phyloP scores from a whole-genome alignment of 1,140 invertebrate species.

The Tetraneura akinire region DNA sequence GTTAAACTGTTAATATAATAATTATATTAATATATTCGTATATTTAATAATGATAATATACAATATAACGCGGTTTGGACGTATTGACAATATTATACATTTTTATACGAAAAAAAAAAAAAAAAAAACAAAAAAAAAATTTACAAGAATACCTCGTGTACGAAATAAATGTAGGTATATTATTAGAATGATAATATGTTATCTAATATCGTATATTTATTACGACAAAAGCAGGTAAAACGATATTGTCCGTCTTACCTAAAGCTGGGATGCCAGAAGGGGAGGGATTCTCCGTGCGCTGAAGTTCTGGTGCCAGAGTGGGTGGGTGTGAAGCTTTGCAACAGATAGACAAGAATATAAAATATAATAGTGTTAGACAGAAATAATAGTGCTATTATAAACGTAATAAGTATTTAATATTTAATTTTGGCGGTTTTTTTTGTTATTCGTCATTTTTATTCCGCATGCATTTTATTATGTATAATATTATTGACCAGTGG shows the following conservation, averaged over 20 bases:
- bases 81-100: too few species aligned
- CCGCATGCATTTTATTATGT: too few species aligned
- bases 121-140: too few species aligned
- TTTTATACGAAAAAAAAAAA: too few species aligned
- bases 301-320: conserved; percentile 51
- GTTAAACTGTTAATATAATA: too few species aligned
- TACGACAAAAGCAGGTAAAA: conserved; percentile 40
- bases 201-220: conserved; percentile 19
- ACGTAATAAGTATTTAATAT: conserved; percentile 17
- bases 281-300: conserved; percentile 47
- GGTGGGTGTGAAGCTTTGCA: conserved; percentile 51
- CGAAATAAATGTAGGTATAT: too few species aligned
- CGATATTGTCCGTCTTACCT: conserved; percentile 48
- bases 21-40: too few species aligned
- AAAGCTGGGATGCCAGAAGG: conserved; percentile 50
- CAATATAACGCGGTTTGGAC: too few species aligned
- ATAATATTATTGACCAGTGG: too few species aligned
- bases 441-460: too few species aligned
- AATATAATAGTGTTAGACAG: conserved; percentile 45
- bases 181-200: not conserved
- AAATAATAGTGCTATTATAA: conserved; percentile 43
- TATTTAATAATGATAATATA: too few species aligned
- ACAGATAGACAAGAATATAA: conserved; percentile 47
- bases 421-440: not conserved
- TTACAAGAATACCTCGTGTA: too few species aligned